Conservation (phyloP, 2,797 vertebrate genomes). For the Rhinatrema bivittatum region DNA sequence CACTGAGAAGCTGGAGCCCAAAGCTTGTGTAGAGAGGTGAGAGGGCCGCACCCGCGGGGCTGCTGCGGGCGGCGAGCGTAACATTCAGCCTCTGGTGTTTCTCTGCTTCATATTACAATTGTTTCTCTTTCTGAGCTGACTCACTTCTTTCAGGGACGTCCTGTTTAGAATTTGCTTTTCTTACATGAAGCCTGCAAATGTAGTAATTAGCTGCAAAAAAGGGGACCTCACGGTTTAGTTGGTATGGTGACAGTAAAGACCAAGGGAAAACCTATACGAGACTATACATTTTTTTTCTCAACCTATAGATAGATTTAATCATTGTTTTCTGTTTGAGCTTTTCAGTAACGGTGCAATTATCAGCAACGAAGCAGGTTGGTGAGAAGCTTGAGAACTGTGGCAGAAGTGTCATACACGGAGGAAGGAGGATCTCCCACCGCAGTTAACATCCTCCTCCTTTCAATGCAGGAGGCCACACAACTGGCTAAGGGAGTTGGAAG, state of each 20-base stretch:
- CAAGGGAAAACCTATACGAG: slow-evolving; percentile 2
- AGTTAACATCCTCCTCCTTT: too few relatives aligned
- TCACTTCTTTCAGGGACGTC: slow-evolving; percentile 11
- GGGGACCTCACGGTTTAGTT: slow-evolving; percentile 60
- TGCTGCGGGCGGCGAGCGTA: too few relatives aligned
- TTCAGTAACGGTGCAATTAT: slow-evolving; percentile 27
- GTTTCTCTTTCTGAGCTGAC: slow-evolving; percentile 16
- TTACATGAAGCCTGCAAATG: slow-evolving; percentile 22
- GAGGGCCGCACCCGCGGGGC: too few relatives aligned
- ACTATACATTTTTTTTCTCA: slow-evolving; percentile 17
- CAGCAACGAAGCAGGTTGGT: too few relatives aligned
- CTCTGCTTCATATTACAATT: slow-evolving; percentile 17
- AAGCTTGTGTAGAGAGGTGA: too few relatives aligned
- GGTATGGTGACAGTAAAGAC: slow-evolving; percentile 71
- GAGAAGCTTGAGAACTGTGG: too few relatives aligned
- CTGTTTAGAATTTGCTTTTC: slow-evolving; percentile 8
- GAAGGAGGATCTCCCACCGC: too few relatives aligned
- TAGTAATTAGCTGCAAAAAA: slow-evolving; percentile 50
- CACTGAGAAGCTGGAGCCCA: too few relatives aligned
- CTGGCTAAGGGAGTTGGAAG: slow-evolving; percentile 18
- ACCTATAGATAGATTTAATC: slow-evolving; percentile 37
- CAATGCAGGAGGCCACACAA: too few relatives aligned
- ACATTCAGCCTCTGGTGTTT: too few relatives aligned
- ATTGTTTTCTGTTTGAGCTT: slow-evolving; percentile 33
- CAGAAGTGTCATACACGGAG: too few relatives aligned